Evolutionary conservation across 2,888 invertebrate species (phyloP).

Genomic region (Acronicta alni): DNA sequence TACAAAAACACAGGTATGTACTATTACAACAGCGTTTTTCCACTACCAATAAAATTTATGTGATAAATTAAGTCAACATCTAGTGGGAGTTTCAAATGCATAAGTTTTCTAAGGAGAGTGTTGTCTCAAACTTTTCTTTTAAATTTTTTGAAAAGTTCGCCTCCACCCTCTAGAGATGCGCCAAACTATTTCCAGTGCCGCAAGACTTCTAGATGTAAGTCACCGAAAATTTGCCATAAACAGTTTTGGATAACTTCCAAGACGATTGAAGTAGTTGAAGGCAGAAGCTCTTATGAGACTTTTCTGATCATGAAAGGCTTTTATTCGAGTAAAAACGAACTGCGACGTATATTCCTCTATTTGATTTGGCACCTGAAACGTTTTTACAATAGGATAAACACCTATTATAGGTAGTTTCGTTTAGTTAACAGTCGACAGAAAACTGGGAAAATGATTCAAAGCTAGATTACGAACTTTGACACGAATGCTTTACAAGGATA

Average conservation of each 20-base stretch:
- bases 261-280: slow-evolving; percentile 63
- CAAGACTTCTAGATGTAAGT: slow-evolving; percentile 63
- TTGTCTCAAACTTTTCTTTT: slow-evolving; percentile 54
- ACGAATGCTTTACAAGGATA: no score
- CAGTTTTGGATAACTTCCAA: slow-evolving; percentile 80
- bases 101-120: slow-evolving; percentile 20
- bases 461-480: no score
- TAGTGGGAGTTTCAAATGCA: slow-evolving; percentile 15
- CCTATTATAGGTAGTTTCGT: slow-evolving; percentile 6
- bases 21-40: no score
- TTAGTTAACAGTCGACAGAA: no score
- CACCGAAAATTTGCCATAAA: slow-evolving; percentile 72
- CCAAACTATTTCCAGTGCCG: slow-evolving; percentile 62
- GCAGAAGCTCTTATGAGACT: slow-evolving; percentile 62
- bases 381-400: slow-evolving; percentile 8
- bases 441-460: neutral
- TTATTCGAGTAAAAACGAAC: slow-evolving; percentile 56
- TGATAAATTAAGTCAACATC: slow-evolving; percentile 10
- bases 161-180: slow-evolving; percentile 38
- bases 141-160: slow-evolving; percentile 47
- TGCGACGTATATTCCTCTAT: slow-evolving; percentile 18
- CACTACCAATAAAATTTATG: neutral
- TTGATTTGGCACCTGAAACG: slow-evolving; percentile 16
- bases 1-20: no score
- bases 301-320: slow-evolving; percentile 70